A percentile compares a stretch with the other conserved stretches of the same genome.
Conservation (phyloP, 2,888 invertebrate species). For the Pristionchus japonicus region DNA sequence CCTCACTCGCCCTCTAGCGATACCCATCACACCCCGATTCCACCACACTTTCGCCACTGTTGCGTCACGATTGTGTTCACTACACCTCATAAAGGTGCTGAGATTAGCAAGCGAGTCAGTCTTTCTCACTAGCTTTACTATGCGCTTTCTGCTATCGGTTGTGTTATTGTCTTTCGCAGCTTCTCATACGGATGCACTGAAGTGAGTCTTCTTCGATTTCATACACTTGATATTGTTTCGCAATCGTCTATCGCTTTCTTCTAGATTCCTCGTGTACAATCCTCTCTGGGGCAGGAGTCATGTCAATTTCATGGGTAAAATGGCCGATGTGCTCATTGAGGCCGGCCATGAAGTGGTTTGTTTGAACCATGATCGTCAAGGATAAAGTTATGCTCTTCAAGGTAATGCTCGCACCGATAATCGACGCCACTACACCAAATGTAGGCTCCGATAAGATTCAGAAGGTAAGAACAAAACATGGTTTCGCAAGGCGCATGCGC, state of each 20-base stretch:
- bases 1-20: not conserved
- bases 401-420: not conserved
- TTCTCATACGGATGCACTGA: not conserved
- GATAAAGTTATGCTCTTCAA: not conserved
- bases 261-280: slow-evolving; percentile 40
- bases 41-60: not conserved
- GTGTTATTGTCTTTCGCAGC: not conserved
- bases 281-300: slow-evolving; percentile 37
- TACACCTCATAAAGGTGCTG: not conserved
- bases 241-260: not conserved
- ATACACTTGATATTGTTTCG: too few relatives aligned
- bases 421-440: not conserved
- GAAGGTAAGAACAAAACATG: not conserved
- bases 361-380: not conserved
- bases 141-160: not conserved
- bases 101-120: not conserved
- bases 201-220: not conserved
- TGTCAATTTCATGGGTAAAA: slow-evolving; percentile 26
- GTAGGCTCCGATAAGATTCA: not conserved
- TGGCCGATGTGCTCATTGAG: not conserved
- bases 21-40: not conserved
- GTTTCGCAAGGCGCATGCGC: not conserved
- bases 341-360: slow-evolving; percentile 41
- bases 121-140: not conserved
- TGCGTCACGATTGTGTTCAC: not conserved